These are phyloP conservation scores for Lasioglossum vierecki DNA, from an alignment of 2,888 invertebrate genomes.

Conservation along the genomic window DNA sequence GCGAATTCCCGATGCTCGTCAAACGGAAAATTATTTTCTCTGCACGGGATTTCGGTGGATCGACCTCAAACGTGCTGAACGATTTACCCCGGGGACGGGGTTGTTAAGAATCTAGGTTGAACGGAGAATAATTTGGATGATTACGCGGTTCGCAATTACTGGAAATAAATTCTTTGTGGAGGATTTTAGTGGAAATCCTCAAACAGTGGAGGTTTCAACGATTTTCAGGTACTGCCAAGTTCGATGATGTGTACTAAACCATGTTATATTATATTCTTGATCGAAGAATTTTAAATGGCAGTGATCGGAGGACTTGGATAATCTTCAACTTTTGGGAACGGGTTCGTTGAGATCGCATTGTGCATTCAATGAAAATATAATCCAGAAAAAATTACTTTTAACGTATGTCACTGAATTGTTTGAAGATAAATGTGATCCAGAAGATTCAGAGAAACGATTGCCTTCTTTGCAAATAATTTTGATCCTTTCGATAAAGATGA, in stretches of 20 bases:
- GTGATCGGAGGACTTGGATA: neutral
- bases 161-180: neutral
- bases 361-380: neutral
- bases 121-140: neutral
- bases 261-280: too few species aligned
- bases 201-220: neutral
- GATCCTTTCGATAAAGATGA: neutral
- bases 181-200: neutral
- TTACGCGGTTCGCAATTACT: neutral
- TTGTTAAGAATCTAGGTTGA: neutral
- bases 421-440: neutral
- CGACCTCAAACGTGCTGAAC: neutral
- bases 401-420: neutral
- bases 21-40: neutral
- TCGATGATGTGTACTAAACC: neutral
- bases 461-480: neutral
- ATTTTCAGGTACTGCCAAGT: neutral
- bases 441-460: neutral
- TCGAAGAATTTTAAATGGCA: neutral
- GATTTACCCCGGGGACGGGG: neutral
- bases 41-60: neutral
- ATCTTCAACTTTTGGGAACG: neutral
- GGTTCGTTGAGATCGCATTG: neutral
- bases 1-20: neutral
- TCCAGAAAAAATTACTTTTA: neutral